These are phyloP conservation scores for Pavo muticus DNA, from an alignment of 2,113 vertebrate species.

Conservation along the genomic window DNA sequence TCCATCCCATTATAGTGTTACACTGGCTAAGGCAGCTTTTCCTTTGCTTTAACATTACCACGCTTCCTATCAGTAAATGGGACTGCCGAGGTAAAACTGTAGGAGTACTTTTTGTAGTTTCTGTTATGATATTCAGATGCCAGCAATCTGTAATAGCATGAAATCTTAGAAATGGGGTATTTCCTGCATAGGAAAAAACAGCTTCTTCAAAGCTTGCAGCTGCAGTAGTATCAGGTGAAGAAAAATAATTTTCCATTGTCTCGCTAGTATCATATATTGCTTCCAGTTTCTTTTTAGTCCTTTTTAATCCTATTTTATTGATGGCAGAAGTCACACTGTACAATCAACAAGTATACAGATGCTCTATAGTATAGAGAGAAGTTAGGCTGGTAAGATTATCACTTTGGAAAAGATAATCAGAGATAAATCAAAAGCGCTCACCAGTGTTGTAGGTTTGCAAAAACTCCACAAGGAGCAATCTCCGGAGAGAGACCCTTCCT, in stretches of 20 bases:
- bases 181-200: background rate
- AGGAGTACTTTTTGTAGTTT: background rate
- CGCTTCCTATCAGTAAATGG: background rate
- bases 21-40: background rate
- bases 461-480: too few species aligned
- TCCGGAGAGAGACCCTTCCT: too few species aligned
- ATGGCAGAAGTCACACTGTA: background rate
- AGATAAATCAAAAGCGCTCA: too few species aligned
- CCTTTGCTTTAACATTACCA: background rate
- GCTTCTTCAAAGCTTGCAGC: background rate
- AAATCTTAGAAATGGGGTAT: background rate
- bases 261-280: background rate
- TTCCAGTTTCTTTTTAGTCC: slow-evolving; percentile 6
- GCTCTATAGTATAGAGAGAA: too few species aligned
- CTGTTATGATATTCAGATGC: background rate
- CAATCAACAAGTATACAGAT: too few species aligned
- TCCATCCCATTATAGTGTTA: too few species aligned
- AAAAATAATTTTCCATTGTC: background rate
- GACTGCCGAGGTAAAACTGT: background rate
- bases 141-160: background rate
- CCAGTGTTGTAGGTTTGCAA: too few species aligned
- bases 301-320: slow-evolving; percentile 31
- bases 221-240: background rate
- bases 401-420: too few species aligned
- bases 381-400: too few species aligned